A percentile compares a stretch with the other conserved stretches of the same genome.
These are phyloP conservation scores for Spisula solida DNA, from an alignment of 2,888 invertebrate genomes.

Conservation along the genomic window DNA sequence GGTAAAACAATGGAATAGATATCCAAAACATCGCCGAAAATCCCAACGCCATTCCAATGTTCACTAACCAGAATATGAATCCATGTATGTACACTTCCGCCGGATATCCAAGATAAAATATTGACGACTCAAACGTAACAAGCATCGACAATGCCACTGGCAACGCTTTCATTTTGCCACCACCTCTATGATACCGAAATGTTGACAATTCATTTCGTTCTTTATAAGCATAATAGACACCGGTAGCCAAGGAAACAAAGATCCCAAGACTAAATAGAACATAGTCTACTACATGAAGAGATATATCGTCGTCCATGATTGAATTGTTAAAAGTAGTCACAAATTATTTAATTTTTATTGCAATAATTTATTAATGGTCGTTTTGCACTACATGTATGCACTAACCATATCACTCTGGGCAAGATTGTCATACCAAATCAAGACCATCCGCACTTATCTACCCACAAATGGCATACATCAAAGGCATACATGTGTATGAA, in stretches of 20 bases:
- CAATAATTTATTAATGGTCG: too few species aligned
- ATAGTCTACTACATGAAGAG: neutral
- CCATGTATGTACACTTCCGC: slow-evolving; percentile 59
- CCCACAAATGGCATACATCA: too few species aligned
- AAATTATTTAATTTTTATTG: too few species aligned
- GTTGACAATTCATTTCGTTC: neutral
- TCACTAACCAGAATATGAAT: slow-evolving; percentile 47
- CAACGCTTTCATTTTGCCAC: slow-evolving; percentile 52
- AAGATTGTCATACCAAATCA: too few species aligned
- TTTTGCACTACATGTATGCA: too few species aligned
- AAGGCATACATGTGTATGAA: too few species aligned
- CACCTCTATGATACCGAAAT: slow-evolving; percentile 50
- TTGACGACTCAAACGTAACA: slow-evolving; percentile 62
- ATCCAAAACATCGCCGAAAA: slow-evolving; percentile 49
- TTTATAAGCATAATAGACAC: slow-evolving; percentile 17
- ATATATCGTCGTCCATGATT: neutral
- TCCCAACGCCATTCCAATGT: slow-evolving; percentile 40
- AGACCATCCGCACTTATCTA: too few species aligned
- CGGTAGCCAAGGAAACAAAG: slow-evolving; percentile 13
- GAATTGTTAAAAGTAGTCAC: too few species aligned
- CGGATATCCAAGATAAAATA: slow-evolving; percentile 60
- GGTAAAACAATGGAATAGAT: slow-evolving; percentile 54
- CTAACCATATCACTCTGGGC: too few species aligned
- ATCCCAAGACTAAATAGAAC: slow-evolving; percentile 18
- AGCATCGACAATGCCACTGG: slow-evolving; percentile 57